A percentile compares a stretch with the other conserved stretches of the same genome.
Evolutionary conservation across 2,113 vertebrate species (phyloP).

Genomic region (Platysternon megacephalum): DNA sequence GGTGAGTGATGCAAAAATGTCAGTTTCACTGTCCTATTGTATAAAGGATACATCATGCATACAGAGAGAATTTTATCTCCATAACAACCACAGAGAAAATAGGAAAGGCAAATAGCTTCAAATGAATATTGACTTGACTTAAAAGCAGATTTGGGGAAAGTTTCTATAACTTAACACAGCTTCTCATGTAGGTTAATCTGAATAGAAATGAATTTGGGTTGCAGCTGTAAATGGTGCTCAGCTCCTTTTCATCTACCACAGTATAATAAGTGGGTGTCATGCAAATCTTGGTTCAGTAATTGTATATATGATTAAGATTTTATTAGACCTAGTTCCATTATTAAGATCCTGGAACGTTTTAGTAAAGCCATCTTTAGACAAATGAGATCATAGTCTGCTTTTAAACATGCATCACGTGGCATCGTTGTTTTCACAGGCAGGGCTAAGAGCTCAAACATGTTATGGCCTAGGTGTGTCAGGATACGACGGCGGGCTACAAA

Average conservation of each 20-base stretch:
- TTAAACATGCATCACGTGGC: not conserved
- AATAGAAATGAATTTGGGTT: not conserved
- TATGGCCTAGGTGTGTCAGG: slow-evolving; percentile 8
- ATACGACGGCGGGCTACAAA: not conserved
- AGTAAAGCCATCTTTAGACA: not conserved
- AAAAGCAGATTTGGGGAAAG: slow-evolving; percentile 24
- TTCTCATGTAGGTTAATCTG: not conserved
- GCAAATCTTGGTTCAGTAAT: not conserved
- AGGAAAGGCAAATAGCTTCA: slow-evolving; percentile 32
- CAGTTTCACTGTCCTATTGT: slow-evolving; percentile 42
- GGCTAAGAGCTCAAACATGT: not conserved
- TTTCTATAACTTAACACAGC: slow-evolving; percentile 33
- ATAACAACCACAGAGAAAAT: slow-evolving; percentile 44
- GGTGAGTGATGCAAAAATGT: slow-evolving; percentile 48
- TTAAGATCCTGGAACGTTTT: not conserved
- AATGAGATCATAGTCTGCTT: not conserved
- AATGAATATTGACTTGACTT: slow-evolving; percentile 5
- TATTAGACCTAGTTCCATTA: not conserved
- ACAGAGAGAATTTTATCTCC: slow-evolving; percentile 30
- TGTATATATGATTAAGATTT: not conserved
- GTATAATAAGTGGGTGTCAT: not conserved
- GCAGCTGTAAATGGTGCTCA: not conserved
- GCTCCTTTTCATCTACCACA: not conserved
- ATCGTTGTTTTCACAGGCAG: not conserved
- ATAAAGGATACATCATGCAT: slow-evolving; percentile 8